These are phyloP conservation scores for Neosilurus hyrtlii DNA, from an alignment of 2,797 vertebrate genomes.

Conservation along the genomic window DNA sequence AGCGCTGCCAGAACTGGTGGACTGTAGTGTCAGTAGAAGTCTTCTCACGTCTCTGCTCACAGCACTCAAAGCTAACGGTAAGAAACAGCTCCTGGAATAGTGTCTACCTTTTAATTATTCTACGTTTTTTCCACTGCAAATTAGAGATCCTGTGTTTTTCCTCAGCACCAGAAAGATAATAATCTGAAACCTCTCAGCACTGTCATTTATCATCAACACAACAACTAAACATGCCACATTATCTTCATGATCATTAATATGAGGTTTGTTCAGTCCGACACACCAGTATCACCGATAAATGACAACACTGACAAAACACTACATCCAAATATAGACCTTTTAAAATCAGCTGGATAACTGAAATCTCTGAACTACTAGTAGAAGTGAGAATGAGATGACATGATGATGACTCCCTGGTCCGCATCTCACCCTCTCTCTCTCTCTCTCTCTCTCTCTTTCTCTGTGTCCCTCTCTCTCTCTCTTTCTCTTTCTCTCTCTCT, in stretches of 20 bases:
- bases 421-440: not conserved
- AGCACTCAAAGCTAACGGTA: constrained; percentile 81
- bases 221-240: not conserved
- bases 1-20: constrained; percentile 75
- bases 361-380: not conserved
- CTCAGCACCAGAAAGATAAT: not conserved
- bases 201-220: not conserved
- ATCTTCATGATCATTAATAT: not conserved
- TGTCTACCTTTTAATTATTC: not conserved
- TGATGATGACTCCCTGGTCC: too few relatives aligned
- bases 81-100: constrained; percentile 31
- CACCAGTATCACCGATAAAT: too few relatives aligned
- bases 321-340: not conserved
- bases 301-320: too few relatives aligned
- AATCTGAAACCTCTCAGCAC: not conserved
- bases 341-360: not conserved
- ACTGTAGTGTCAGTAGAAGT: constrained; percentile 76
- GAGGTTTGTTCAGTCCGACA: not conserved
- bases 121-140: not conserved
- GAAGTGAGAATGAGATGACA: too few relatives aligned
- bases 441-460: not conserved
- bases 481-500: not conserved
- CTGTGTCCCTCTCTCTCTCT: not conserved
- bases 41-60: constrained; percentile 77
- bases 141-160: not conserved